phyloP scores from a whole-genome alignment of 2,797 vertebrate genomes.

The Eulemur mongoz region DNA sequence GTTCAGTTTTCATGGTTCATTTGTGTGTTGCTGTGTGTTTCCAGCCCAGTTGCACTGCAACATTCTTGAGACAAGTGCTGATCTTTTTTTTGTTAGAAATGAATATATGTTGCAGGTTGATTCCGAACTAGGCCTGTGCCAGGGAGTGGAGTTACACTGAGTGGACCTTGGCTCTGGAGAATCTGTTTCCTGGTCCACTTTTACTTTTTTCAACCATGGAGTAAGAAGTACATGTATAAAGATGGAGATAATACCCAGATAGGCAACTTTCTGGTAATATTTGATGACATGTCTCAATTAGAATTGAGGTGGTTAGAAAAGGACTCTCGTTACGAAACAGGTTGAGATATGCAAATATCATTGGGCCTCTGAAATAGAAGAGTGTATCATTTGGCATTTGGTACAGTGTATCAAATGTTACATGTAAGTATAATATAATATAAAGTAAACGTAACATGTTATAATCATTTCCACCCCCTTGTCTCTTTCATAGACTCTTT shows the following conservation, averaged over 20 bases:
- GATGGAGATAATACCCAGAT: background rate
- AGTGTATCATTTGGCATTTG: background rate
- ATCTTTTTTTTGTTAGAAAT: background rate
- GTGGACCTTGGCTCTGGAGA: background rate
- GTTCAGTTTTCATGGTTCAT: background rate
- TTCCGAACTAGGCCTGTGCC: background rate
- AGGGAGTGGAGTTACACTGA: background rate
- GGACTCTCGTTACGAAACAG: background rate
- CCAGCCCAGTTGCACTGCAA: background rate
- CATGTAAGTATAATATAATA: background rate
- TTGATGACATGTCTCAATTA: slow-evolving; percentile 6
- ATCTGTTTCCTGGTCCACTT: background rate
- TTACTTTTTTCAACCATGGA: slow-evolving; percentile 13
- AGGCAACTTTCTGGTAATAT: slow-evolving; percentile 21
- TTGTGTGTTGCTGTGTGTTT: background rate
- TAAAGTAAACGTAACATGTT: background rate
- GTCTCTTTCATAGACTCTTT: background rate
- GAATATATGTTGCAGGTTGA: background rate
- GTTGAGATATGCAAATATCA: background rate
- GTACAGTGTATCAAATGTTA: background rate
- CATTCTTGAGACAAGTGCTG: background rate
- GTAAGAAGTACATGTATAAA: background rate
- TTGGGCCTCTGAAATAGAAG: background rate
- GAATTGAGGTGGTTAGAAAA: slow-evolving; percentile 25
- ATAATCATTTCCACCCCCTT: background rate